A percentile compares a stretch with the other conserved stretches of the same genome.
Evolutionary conservation across 2,888 invertebrate species (phyloP).

Genomic region (Andrena minutula): DNA sequence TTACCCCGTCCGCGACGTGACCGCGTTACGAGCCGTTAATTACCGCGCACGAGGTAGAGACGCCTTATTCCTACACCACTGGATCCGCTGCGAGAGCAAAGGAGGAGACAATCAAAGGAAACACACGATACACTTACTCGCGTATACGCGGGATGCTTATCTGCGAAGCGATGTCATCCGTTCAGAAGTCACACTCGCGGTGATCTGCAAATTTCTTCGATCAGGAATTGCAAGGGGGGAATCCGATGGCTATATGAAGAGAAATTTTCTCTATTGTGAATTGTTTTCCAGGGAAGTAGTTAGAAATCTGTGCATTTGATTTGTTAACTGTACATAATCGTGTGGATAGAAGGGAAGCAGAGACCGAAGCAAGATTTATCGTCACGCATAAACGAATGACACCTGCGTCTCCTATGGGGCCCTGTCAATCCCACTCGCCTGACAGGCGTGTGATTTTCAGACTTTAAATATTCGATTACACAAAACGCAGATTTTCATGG

Average conservation of each 20-base stretch:
- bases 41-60: not conserved
- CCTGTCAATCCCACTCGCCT: no score
- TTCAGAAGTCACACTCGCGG: slow-evolving; percentile 36
- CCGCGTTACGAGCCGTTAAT: slow-evolving; percentile 29
- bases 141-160: slow-evolving; percentile 20
- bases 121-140: slow-evolving; percentile 10
- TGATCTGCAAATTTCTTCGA: slow-evolving; percentile 38
- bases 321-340: no score
- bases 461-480: no score
- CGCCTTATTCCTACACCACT: slow-evolving; percentile 43
- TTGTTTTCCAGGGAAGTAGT: no score
- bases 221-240: not conserved
- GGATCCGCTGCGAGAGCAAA: slow-evolving; percentile 24
- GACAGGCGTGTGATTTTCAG: no score
- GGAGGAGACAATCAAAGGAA: slow-evolving; percentile 52
- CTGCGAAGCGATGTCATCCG: slow-evolving; percentile 39
- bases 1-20: slow-evolving; percentile 17
- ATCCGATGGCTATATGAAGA: not conserved
- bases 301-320: no score
- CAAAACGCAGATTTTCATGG: no score
- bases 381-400: no score
- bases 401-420: no score
- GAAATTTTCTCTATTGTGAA: not conserved
- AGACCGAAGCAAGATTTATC: no score
- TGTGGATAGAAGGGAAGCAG: no score